Base-by-base conservation (phyloP, 2,113 vertebrate genomes). In the Trinectes maculatus region DNA sequence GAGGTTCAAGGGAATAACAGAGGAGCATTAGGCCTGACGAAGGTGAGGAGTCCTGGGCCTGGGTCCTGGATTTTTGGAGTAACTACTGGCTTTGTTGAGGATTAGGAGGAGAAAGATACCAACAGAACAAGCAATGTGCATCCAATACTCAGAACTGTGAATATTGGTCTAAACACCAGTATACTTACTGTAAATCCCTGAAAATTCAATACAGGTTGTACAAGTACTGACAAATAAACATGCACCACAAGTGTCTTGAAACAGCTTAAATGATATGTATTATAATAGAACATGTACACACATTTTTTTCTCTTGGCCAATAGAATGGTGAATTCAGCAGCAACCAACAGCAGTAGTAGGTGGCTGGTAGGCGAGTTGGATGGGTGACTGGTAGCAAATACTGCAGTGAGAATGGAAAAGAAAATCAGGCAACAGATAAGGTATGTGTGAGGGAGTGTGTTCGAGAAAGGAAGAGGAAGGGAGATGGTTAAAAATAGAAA, bases 291-390 rank as follows among this genome's bases (percentile, higher is more conserved):
- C 54, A 40, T 18, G 48, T 60, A 43, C 49, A 66, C 0, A 1
- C 31, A 26, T 42, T 62, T 49, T 36, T 7, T 34, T 24, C 55
- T 61, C 9, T 69, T 43, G 10, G 66, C 72, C 70, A 39, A 51
- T 54, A 58, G 18, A 43, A 68, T n/a, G n/a, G n/a, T n/a, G n/a
- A 84, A 67, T 69, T 73, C 68, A 84, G 71, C 76, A 68, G 69
- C 65, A 71, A 72, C 76, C 75, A 60, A 69, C 58, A 71, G 70
- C 70, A 63, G 79, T 54, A 80, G 87, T 80, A 71, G 83, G 79
- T 80, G 85, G 78, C 28, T 80, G 61, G 84, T 72, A 75, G 82
- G 82, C 62, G 65, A 84, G 74, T 71, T 77, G 73, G 65, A 77
- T 47, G 71, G 56, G 67, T 44, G 52, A 70, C 56, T 66, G 53